Evolutionary conservation across 2,113 vertebrate genomes (phyloP), one percentile per base, ranked within the genome.

Genomic region (Halcyon malimbica): DNA sequence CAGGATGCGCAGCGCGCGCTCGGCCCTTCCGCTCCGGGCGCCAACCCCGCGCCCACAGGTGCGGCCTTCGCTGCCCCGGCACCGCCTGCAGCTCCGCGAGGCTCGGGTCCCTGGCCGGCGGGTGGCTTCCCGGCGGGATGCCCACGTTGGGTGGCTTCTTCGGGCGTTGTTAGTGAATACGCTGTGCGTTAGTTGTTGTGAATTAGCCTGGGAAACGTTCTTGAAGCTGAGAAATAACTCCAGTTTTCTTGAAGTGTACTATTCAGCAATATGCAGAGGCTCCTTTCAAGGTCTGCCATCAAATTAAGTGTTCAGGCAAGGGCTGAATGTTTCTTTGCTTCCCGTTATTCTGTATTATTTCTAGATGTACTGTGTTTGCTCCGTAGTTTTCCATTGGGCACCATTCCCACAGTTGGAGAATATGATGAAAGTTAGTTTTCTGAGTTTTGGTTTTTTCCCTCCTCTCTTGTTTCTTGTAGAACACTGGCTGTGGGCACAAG

Each of bases 191-290:
- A 23, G n/a, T 59, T 16, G 26, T 18, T 60, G 59, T 35, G 21
- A 16, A 16, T 35, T 37, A 35, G n/a, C n/a, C 23, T 60, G n/a
- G n/a, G 25, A 60, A 60, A 60, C 11, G 33, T 37, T 25, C 59
- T 37, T 16, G 59, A 37, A 62, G 23, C 13, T 35, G 6, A 29
- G 50, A 19, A 65, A 29, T 6, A 25, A 33, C 11, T 41, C 31
- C 4, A 1, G 0, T 3, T 56, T 56, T n/a, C 13, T 29, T 20
- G 19, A 25, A 16, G 8, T 26, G 19, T 2, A 0, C 24, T 1
- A 0, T 29, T 33, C 4, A 65, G 13, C 6, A 10, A 0, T 23
- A n/a, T 20, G 42, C n/a, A 31, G 28, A 25, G 63, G 37, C 14
- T 1, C 0, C 6, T 29, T 68, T 59, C 5, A 39, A 71, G 25